Percentiles rank a stretch among this genome's conserved stretches.
phyloP scores from a whole-genome alignment of 2,113 vertebrate genomes.

The Dicentrarchus labrax region DNA sequence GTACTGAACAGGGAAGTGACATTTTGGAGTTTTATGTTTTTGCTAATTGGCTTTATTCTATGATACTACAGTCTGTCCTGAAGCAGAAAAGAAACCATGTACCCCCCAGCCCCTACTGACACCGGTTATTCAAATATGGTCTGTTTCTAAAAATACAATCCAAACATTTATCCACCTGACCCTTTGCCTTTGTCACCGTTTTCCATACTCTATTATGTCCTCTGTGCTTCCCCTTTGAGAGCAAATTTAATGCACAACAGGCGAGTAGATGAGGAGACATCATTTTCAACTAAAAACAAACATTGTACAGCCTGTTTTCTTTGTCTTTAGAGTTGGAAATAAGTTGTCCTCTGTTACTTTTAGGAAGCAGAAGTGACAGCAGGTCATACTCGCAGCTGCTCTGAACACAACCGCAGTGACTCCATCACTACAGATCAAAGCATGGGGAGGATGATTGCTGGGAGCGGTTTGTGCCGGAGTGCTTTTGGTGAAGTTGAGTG shows the following conservation, averaged over 20 bases:
- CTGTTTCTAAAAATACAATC: neutral
- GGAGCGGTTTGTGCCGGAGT: slow-evolving; percentile 19
- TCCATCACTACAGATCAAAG: slow-evolving; percentile 56
- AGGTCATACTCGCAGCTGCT: slow-evolving; percentile 50
- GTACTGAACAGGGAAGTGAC: no score
- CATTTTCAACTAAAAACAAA: neutral
- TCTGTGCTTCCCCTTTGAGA: neutral
- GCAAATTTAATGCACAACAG: slow-evolving; percentile 1
- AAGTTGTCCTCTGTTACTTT: slow-evolving; percentile 18
- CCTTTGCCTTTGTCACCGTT: neutral
- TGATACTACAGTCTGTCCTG: neutral
- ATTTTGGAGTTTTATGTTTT: no score
- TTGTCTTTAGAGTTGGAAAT: slow-evolving; percentile 14
- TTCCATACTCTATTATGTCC: neutral
- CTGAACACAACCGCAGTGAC: slow-evolving; percentile 31
- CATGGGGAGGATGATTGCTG: slow-evolving; percentile 29
- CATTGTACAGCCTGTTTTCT: neutral
- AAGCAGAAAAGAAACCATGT: neutral
- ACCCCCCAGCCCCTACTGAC: neutral
- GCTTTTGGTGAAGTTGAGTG: slow-evolving; percentile 26
- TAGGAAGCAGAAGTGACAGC: slow-evolving; percentile 49
- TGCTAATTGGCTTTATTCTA: no score
- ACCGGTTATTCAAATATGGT: neutral
- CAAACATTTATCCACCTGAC: neutral
- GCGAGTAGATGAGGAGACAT: neutral